Evolutionary conservation across 35 echinoderm and acorn worm species (phyloP).

Genomic region (Lytechinus variegatus): DNA sequence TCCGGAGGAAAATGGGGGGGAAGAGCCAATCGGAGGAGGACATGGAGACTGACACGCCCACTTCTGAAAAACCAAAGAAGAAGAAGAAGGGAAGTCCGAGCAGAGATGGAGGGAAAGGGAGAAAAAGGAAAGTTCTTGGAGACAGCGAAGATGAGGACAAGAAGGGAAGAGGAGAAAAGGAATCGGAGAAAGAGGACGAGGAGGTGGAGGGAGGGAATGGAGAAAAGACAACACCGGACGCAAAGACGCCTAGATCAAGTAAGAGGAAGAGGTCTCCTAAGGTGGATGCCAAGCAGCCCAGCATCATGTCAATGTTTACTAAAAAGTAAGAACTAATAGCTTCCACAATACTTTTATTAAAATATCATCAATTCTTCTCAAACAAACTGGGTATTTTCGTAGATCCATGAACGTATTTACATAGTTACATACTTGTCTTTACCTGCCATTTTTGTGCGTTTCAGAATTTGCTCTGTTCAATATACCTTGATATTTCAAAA

Average conservation of each 20-base stretch:
- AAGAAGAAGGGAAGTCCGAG: conserved; percentile 30
- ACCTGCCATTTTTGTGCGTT: too few relatives aligned
- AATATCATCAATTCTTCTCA: too few relatives aligned
- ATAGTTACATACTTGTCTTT: too few relatives aligned
- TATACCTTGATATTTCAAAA: too few relatives aligned
- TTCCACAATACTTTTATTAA: too few relatives aligned
- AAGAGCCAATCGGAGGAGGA: conserved; percentile 88
- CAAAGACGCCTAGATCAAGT: not conserved
- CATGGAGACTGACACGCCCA: conserved; percentile 60
- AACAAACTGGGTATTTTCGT: too few relatives aligned
- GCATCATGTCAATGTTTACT: conserved; percentile 94
- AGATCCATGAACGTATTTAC: too few relatives aligned
- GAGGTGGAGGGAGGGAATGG: conserved; percentile 43
- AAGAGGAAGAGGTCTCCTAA: conserved; percentile 85
- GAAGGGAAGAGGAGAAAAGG: conserved; percentile 52
- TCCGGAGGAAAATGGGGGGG: conserved; percentile 31
- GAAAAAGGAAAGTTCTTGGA: conserved; percentile 75
- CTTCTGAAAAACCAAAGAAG: conserved; percentile 45
- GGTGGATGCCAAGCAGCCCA: conserved; percentile 88
- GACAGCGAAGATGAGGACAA: conserved; percentile 66
- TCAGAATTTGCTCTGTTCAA: too few relatives aligned
- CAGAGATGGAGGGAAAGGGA: conserved; percentile 57
- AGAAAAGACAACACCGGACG: not conserved
- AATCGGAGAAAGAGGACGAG: conserved; percentile 21
- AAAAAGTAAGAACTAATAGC: conserved; percentile 72